Percentiles rank a stretch among this genome's conserved stretches.
These are phyloP conservation scores for Elegia similella DNA, from an alignment of 2,888 invertebrate genomes.

Conservation along the genomic window DNA sequence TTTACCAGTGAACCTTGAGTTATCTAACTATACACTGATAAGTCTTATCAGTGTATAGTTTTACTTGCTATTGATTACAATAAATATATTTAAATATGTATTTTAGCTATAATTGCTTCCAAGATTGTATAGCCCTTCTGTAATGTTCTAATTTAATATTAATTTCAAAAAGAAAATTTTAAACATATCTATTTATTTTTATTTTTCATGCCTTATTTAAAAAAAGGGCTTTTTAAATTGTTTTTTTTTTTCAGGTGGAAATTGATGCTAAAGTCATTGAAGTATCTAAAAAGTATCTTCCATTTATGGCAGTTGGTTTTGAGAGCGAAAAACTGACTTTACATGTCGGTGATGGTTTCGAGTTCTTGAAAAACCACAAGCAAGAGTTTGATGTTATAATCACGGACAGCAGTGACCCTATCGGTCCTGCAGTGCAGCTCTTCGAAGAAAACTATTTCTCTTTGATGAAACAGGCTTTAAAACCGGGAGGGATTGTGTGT, in stretches of 20 bases:
- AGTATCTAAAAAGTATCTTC: slow-evolving; percentile 93
- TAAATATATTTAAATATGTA: too few species aligned
- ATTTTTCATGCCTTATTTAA: too few species aligned
- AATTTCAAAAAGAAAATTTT: too few species aligned
- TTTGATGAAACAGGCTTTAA: slow-evolving; percentile 91
- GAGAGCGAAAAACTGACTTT: slow-evolving; percentile 90
- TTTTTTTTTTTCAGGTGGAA: slow-evolving; percentile 87
- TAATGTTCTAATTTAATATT: too few species aligned
- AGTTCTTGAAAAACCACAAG: slow-evolving; percentile 93
- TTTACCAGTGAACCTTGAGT: background rate
- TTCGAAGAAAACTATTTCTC: slow-evolving; percentile 92
- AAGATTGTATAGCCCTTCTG: too few species aligned
- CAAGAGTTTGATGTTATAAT: slow-evolving; percentile 97
- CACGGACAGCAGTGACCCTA: slow-evolving; percentile 98
- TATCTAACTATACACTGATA: background rate
- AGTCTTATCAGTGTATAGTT: background rate
- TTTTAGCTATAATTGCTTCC: too few species aligned
- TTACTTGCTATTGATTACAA: too few species aligned
- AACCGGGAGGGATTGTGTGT: slow-evolving; percentile 94
- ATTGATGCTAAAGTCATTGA: slow-evolving; percentile 96
- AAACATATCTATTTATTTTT: too few species aligned
- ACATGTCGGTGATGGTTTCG: slow-evolving; percentile 95
- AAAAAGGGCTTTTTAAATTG: too few species aligned
- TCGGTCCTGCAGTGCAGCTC: slow-evolving; percentile 88
- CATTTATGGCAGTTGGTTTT: slow-evolving; percentile 95